Percentiles rank a stretch among this genome's conserved stretches.
These are phyloP conservation scores for Psilanteris sp. DNA, from an alignment of 1,140 invertebrate species.

Conservation along the genomic window DNA sequence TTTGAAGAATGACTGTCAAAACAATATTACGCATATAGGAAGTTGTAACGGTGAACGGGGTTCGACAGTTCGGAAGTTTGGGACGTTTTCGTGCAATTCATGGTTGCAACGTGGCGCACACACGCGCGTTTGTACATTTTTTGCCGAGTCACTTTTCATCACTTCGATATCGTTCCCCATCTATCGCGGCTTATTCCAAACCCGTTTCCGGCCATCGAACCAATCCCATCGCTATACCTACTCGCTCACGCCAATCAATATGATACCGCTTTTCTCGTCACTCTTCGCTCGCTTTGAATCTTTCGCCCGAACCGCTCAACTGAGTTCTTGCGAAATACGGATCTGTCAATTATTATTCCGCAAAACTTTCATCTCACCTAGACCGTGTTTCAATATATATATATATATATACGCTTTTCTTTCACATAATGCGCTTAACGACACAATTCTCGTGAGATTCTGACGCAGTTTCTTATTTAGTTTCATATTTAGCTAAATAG, in stretches of 20 bases:
- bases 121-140: constrained; percentile 60
- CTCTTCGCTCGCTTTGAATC: constrained; percentile 54
- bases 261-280: constrained; percentile 65
- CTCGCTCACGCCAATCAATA: constrained; percentile 67
- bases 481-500: too few relatives aligned
- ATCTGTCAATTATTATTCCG: constrained; percentile 25
- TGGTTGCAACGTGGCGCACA: constrained; percentile 58
- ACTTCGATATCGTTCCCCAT: constrained; percentile 66
- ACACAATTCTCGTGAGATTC: too few relatives aligned
- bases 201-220: constrained; percentile 69
- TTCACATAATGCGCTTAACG: too few relatives aligned
- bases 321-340: constrained; percentile 25
- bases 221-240: constrained; percentile 64
- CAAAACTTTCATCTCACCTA: constrained; percentile 15
- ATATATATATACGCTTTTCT: too few relatives aligned
- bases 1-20: constrained; percentile 60
- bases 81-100: constrained; percentile 62
- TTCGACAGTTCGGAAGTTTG: constrained; percentile 60
- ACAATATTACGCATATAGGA: constrained; percentile 58
- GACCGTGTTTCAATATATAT: constrained; percentile 22
- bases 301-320: constrained; percentile 35
- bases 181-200: constrained; percentile 69
- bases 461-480: too few relatives aligned
- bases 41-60: constrained; percentile 57
- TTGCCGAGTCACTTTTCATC: constrained; percentile 76